Evolutionary conservation across 1,140 invertebrate genomes (phyloP), one percentile per base, ranked within the genome.

Genomic region (Euwallacea fornicatus): DNA sequence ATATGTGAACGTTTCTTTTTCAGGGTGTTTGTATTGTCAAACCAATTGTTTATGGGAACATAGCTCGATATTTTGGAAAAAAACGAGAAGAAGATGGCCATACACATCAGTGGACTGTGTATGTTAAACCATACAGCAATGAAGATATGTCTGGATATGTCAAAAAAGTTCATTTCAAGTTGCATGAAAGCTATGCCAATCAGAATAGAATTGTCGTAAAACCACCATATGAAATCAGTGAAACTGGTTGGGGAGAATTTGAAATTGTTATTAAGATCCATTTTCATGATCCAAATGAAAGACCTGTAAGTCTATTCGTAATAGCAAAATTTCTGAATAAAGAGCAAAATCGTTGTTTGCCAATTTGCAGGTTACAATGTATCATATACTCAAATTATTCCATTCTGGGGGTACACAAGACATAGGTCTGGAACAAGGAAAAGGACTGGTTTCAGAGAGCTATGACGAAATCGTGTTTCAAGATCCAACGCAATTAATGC

Each of bases 161-260:
- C 0, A 98, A 98, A 81, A 98, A 98, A 84, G 91, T 99, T 4
- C 94, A 98, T 78, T 99, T 99, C 78, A 98, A 98, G 83, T 83
- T 99, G 0, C 97, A 99, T 79, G 97, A 99, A 81, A 98, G 96
- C 83, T 99, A 99, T 81, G 88, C 93, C 0, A 98, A 98, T 83
- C 93, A 92, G 7, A 98, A 96, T 80, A 85, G 97, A 79, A 91
- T 98, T 73, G 85, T 98, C 0, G 92, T 91, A 0, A 96, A 97
- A 81, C 96, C 96, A 3, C 98, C 98, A 0, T 99, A 98, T 82
- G 96, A 99, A 86, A 88, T 99, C 0, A 96, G 92, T 0, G 98
- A 99, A 84, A 99, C 98, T 61, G 98, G 98, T 2, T 99, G 98
- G 98, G 98, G 98, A 77, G 98, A 99, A 84, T 99, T 99, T 84